These are phyloP conservation scores for Leptinotarsa lineolata DNA, from an alignment of 1,140 invertebrate species.

Conservation along the genomic window DNA sequence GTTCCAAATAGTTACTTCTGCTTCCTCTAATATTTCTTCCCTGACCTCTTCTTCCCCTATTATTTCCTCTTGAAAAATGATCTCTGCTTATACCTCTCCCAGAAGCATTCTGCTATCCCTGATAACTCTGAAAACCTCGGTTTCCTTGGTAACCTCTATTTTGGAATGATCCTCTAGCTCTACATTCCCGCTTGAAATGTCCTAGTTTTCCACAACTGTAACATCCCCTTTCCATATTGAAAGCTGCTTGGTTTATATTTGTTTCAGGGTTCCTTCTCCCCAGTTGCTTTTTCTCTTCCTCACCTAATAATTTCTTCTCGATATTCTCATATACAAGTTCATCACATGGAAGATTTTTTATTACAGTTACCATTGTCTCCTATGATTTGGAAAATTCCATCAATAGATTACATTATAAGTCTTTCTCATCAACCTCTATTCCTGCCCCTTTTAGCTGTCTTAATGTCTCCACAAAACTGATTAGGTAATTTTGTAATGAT, in stretches of 20 bases:
- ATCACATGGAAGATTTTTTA: constrained; percentile 26
- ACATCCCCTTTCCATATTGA: not conserved
- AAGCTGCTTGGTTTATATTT: not conserved
- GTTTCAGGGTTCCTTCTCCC: not conserved
- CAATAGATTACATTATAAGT: constrained; percentile 33
- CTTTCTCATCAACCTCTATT: constrained; percentile 29
- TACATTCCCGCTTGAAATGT: not conserved
- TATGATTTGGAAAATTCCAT: constrained; percentile 32
- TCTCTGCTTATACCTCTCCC: too few relatives aligned
- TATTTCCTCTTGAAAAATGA: too few relatives aligned
- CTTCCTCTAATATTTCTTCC: too few relatives aligned
- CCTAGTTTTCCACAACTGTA: not conserved
- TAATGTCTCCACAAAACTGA: constrained; percentile 31
- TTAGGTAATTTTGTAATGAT: constrained; percentile 29
- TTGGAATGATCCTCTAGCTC: too few relatives aligned
- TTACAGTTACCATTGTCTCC: constrained; percentile 33
- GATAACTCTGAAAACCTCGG: too few relatives aligned
- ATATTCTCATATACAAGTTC: constrained; percentile 26
- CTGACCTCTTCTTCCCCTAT: too few relatives aligned
- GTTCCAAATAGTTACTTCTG: too few relatives aligned
- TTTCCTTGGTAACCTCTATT: too few relatives aligned
- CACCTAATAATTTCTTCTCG: constrained; percentile 22
- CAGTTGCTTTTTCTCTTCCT: not conserved
- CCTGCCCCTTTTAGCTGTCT: constrained; percentile 34
- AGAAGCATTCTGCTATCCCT: too few relatives aligned